Conservation (phyloP, 2,113 vertebrate species). For the Hiodon alosoides region DNA sequence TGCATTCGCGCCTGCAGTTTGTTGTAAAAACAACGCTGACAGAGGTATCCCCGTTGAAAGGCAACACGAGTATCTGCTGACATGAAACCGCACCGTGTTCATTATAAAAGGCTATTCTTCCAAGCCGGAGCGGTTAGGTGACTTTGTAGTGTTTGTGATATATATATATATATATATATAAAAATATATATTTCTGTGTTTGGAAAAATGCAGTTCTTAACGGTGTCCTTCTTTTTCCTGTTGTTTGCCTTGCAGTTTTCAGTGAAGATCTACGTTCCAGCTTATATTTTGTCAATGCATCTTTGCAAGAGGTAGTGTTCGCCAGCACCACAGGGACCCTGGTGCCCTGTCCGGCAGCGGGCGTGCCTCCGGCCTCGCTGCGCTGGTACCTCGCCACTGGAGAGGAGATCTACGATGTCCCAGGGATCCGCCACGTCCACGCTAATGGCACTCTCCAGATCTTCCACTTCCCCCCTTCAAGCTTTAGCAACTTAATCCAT, state of each 20-base stretch:
- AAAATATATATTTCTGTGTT: too few species aligned
- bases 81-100: too few species aligned
- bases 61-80: too few species aligned
- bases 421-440: conserved; percentile 97
- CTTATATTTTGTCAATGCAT: conserved; percentile 99
- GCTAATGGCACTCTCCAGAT: conserved; percentile 98
- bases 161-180: too few species aligned
- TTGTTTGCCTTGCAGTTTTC: conserved; percentile 76
- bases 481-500: conserved; percentile 99
- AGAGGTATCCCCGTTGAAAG: too few species aligned
- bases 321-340: conserved; percentile 97
- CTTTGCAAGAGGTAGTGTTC: conserved; percentile 99
- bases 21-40: too few species aligned
- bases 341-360: conserved; percentile 97
- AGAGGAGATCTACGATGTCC: conserved; percentile 99
- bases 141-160: neutral
- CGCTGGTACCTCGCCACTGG: conserved; percentile 97
- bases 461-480: conserved; percentile 98
- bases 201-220: neutral
- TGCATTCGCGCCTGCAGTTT: too few species aligned
- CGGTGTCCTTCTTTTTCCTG: conserved; percentile 21
- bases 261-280: conserved; percentile 96
- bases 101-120: too few species aligned
- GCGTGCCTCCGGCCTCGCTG: conserved; percentile 85
- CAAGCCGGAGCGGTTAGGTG: too few species aligned